Percentiles rank a stretch among this genome's conserved stretches.
These are phyloP conservation scores for Aphelenchoides fujianensis DNA, from an alignment of 1,140 invertebrate species.

Conservation along the genomic window DNA sequence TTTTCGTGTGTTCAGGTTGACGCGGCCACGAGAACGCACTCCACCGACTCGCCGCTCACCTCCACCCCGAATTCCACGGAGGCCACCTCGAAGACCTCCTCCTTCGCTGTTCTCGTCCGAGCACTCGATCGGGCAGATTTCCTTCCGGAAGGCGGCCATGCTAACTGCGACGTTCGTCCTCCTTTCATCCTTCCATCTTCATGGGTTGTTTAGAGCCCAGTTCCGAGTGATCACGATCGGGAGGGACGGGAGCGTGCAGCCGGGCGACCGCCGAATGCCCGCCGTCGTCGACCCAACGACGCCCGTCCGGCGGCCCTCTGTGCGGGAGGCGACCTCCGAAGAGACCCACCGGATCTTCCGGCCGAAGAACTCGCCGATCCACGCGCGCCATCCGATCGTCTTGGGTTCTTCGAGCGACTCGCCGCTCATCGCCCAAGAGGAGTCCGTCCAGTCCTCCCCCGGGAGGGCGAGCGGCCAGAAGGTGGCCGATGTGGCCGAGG, in stretches of 20 bases:
- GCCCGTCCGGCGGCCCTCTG: not conserved
- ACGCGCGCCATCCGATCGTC: not conserved
- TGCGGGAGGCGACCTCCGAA: no score
- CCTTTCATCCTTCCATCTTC: no score
- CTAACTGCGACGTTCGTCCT: slow-evolving; percentile 12
- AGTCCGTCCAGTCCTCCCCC: not conserved
- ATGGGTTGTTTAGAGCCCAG: slow-evolving; percentile 1
- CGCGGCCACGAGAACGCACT: slow-evolving; percentile 9
- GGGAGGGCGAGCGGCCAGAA: not conserved
- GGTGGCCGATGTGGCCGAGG: not conserved
- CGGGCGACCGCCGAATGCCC: not conserved
- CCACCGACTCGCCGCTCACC: not conserved
- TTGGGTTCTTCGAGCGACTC: slow-evolving; percentile 10
- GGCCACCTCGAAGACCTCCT: slow-evolving; percentile 3
- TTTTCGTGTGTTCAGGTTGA: not conserved
- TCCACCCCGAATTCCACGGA: slow-evolving; percentile 1
- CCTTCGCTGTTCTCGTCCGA: slow-evolving; percentile 17
- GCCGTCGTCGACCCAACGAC: not conserved
- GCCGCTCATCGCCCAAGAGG: not conserved
- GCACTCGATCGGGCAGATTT: slow-evolving; percentile 12
- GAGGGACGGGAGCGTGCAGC: not conserved
- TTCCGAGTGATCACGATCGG: not conserved
- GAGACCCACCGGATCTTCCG: no score
- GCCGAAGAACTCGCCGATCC: not conserved
- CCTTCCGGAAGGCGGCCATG: slow-evolving; percentile 12